Evolutionary conservation across 2,113 vertebrate genomes (phyloP).

Genomic region (Nematolebias whitei): DNA sequence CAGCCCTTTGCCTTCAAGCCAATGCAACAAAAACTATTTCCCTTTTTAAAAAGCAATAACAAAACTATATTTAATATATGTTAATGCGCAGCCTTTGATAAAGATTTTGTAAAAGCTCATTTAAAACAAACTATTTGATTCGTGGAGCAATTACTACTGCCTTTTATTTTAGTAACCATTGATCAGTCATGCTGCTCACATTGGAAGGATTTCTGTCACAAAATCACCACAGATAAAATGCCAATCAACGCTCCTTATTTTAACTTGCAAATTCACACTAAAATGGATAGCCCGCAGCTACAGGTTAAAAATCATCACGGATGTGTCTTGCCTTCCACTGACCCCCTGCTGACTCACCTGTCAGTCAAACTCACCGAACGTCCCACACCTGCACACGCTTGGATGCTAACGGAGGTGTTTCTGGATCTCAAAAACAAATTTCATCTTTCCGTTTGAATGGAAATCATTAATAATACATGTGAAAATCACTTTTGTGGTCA

Average conservation of each 20-base stretch:
- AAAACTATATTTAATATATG: not conserved
- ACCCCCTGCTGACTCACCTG: conserved; percentile 48
- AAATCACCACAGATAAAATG: conserved; percentile 19
- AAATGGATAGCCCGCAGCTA: conserved; percentile 2
- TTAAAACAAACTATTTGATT: not conserved
- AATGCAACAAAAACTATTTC: not conserved
- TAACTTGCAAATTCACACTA: not conserved
- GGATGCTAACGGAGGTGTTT: not conserved
- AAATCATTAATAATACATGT: conserved; percentile 45
- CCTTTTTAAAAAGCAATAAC: not conserved
- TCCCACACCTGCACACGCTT: conserved; percentile 21
- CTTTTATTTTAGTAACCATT: not conserved
- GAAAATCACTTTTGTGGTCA: conserved; percentile 15
- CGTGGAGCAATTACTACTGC: not conserved
- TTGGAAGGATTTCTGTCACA: conserved; percentile 1
- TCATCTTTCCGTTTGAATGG: conserved; percentile 12
- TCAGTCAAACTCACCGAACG: conserved; percentile 41
- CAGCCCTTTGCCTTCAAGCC: too few species aligned
- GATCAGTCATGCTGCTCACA: not conserved
- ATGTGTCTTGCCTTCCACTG: not conserved
- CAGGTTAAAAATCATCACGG: conserved; percentile 41
- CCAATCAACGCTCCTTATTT: conserved; percentile 30
- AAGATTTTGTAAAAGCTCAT: not conserved
- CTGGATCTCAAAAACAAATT: conserved; percentile 1
- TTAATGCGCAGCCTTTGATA: not conserved